These are phyloP conservation scores for Pachycephus smyrnensis DNA, from an alignment of 2,888 invertebrate genomes.

Conservation along the genomic window DNA sequence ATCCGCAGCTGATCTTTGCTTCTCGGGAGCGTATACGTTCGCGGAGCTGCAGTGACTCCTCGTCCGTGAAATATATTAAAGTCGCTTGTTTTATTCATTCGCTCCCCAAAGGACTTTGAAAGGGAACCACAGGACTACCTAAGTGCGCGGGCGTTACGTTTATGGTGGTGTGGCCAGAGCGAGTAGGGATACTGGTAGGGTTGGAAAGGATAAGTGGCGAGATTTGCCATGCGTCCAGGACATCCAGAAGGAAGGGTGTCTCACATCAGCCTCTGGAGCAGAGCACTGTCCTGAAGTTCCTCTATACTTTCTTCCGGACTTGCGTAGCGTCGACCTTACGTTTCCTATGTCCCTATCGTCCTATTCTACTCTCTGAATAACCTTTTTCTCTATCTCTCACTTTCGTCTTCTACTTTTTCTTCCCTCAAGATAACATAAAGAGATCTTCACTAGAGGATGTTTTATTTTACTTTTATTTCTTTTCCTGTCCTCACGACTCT, in stretches of 20 bases:
- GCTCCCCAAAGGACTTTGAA: slow-evolving; percentile 11
- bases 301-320: neutral
- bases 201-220: slow-evolving; percentile 18
- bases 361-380: neutral
- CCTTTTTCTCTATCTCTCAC: neutral
- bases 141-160: slow-evolving; percentile 16
- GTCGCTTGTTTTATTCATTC: slow-evolving; percentile 32
- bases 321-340: neutral
- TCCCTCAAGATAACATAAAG: neutral
- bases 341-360: neutral
- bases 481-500: neutral
- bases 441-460: neutral
- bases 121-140: neutral
- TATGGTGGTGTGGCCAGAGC: slow-evolving; percentile 17
- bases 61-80: slow-evolving; percentile 24
- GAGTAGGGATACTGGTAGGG: neutral
- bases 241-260: slow-evolving; percentile 20
- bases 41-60: slow-evolving; percentile 7
- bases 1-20: neutral
- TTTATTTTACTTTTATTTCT: neutral
- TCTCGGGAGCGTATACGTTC: slow-evolving; percentile 17
- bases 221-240: slow-evolving; percentile 21
- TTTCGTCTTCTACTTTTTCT: neutral
- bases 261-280: slow-evolving; percentile 7
- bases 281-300: neutral